phyloP scores from a whole-genome alignment of 2,888 invertebrate genomes.

The Pheosia tremula region DNA sequence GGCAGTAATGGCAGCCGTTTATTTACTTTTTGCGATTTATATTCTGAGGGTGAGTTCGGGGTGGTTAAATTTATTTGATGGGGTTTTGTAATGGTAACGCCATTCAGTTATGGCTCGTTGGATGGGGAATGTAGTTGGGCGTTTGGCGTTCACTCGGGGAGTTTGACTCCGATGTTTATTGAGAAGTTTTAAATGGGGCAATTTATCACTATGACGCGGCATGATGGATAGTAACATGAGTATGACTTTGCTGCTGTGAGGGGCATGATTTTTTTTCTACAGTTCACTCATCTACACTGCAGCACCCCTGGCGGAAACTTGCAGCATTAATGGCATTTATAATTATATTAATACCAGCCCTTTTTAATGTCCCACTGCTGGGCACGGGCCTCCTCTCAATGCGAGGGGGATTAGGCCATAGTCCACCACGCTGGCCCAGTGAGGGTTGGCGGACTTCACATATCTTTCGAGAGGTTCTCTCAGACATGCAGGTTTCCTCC shows the following conservation, averaged over 20 bases:
- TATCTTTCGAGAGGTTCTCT: too few species aligned
- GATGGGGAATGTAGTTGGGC: slow-evolving; percentile 58
- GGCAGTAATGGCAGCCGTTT: slow-evolving; percentile 78
- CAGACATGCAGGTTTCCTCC: too few species aligned
- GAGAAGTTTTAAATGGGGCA: slow-evolving; percentile 45
- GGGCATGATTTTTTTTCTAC: too few species aligned
- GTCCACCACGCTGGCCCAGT: too few species aligned
- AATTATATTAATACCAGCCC: too few species aligned
- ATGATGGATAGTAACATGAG: background rate
- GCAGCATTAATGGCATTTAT: too few species aligned
- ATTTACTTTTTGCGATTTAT: slow-evolving; percentile 82
- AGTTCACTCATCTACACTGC: too few species aligned
- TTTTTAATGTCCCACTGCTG: too few species aligned
- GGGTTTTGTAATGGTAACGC: slow-evolving; percentile 69
- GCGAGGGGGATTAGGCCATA: too few species aligned
- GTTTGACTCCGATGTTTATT: slow-evolving; percentile 40
- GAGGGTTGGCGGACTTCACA: too few species aligned
- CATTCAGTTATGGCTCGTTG: slow-evolving; percentile 79
- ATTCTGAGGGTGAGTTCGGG: slow-evolving; percentile 57
- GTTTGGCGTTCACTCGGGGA: slow-evolving; percentile 45
- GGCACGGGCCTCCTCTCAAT: too few species aligned
- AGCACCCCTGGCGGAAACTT: too few species aligned
- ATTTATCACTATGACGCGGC: slow-evolving; percentile 33
- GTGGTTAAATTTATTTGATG: slow-evolving; percentile 61
- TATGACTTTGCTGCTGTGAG: background rate